These are phyloP conservation scores for Gallinago jamesoni DNA, from an alignment of 2,113 vertebrate species.

Conservation along the genomic window DNA sequence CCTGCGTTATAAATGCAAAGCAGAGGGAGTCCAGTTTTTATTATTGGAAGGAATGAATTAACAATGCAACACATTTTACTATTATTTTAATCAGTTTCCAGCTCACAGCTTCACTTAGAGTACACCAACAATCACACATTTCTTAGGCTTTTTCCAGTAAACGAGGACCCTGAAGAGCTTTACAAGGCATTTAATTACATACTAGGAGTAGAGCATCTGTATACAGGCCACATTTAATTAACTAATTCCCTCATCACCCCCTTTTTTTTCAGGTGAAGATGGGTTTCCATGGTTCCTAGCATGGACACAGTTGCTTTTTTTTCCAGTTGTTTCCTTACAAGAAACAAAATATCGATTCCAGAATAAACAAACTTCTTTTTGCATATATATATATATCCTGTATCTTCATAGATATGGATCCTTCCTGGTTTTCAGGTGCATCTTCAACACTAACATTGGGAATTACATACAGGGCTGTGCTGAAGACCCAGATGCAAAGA, in stretches of 20 bases:
- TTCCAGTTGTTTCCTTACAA: background rate
- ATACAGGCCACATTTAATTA: constrained; percentile 42
- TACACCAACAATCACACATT: background rate
- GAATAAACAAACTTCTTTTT: constrained; percentile 26
- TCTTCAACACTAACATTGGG: background rate
- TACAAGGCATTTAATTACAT: constrained; percentile 57
- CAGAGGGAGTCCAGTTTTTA: background rate
- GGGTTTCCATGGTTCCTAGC: constrained; percentile 5
- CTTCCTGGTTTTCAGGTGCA: background rate
- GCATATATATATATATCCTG: background rate
- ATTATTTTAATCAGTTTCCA: constrained; percentile 23
- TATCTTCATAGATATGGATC: background rate
- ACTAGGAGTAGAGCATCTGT: background rate
- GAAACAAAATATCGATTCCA: background rate
- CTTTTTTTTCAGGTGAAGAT: constrained; percentile 51
- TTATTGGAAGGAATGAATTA: background rate
- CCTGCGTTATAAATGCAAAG: background rate
- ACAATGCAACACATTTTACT: background rate
- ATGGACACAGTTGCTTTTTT: constrained; percentile 2
- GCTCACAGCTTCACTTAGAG: background rate
- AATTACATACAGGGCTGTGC: background rate
- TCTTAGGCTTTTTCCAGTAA: background rate
- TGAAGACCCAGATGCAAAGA: background rate
- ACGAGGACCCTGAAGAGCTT: constrained; percentile 10
- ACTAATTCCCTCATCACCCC: constrained; percentile 35